These are phyloP conservation scores for Brachystomella parvula DNA, from an alignment of 1,140 invertebrate species.

Conservation along the genomic window DNA sequence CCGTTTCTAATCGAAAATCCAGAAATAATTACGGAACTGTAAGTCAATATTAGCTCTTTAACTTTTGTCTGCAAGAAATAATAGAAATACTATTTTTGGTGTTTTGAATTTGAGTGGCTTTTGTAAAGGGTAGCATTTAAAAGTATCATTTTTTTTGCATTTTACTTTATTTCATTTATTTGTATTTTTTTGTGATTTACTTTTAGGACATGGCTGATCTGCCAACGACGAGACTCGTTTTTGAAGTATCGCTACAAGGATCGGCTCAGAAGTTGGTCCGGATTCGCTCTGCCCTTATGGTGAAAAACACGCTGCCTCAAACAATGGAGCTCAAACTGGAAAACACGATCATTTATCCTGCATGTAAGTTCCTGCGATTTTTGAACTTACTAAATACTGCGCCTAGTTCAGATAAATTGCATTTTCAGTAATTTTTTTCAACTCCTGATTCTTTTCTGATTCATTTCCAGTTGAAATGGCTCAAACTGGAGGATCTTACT, in stretches of 20 bases:
- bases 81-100: neutral
- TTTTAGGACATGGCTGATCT: conserved; percentile 38
- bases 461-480: conserved; percentile 34
- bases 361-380: conserved; percentile 27
- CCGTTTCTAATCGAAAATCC: conserved; percentile 41
- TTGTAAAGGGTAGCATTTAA: neutral
- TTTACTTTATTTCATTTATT: neutral
- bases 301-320: conserved; percentile 68
- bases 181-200: conserved; percentile 4
- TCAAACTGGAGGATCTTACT: conserved; percentile 30
- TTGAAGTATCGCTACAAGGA: conserved; percentile 81
- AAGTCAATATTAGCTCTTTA: neutral
- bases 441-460: neutral
- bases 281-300: conserved; percentile 77
- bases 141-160: neutral
- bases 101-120: neutral
- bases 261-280: conserved; percentile 91
- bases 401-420: neutral
- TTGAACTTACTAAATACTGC: conserved; percentile 38
- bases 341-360: conserved; percentile 42
- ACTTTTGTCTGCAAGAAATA: neutral
- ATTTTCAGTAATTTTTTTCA: too few relatives aligned
- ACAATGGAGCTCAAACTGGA: conserved; percentile 55
- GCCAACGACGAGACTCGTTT: conserved; percentile 64
- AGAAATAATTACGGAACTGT: neutral